Conservation (phyloP, 2,797 vertebrate species). For the Mareca strepera region DNA sequence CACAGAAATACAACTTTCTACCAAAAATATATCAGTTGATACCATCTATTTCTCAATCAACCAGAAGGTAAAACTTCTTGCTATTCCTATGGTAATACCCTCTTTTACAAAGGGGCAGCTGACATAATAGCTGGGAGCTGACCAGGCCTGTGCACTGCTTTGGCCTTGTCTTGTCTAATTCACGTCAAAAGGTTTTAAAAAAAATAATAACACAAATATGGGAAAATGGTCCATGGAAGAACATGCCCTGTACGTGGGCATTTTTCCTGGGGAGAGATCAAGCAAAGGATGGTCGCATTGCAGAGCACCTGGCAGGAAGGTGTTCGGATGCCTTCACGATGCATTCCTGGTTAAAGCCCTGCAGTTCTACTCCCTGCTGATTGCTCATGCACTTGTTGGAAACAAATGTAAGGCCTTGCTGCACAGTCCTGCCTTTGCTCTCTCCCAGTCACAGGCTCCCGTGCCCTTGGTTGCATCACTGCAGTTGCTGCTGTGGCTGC, state of each 20-base stretch:
- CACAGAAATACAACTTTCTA: background rate
- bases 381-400: background rate
- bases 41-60: background rate
- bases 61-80: background rate
- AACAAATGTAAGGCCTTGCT: background rate
- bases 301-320: background rate
- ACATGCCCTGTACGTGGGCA: background rate
- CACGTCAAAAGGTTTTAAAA: background rate
- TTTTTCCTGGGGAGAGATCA: background rate
- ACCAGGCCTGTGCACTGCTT: background rate
- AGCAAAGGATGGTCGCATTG: background rate
- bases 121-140: background rate
- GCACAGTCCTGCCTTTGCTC: fast-evolving
- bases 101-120: background rate
- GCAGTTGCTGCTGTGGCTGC: background rate
- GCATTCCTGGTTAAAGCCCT: background rate
- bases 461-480: fast-evolving
- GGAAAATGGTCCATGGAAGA: background rate
- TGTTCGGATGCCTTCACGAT: background rate
- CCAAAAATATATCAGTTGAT: background rate
- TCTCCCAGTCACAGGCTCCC: background rate
- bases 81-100: background rate
- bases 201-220: no score
- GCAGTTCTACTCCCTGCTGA: fast-evolving
- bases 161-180: background rate